Evolutionary conservation across 2,888 invertebrate species (phyloP), one percentile per base, ranked within the genome.

Genomic region (Phengaris alcon): DNA sequence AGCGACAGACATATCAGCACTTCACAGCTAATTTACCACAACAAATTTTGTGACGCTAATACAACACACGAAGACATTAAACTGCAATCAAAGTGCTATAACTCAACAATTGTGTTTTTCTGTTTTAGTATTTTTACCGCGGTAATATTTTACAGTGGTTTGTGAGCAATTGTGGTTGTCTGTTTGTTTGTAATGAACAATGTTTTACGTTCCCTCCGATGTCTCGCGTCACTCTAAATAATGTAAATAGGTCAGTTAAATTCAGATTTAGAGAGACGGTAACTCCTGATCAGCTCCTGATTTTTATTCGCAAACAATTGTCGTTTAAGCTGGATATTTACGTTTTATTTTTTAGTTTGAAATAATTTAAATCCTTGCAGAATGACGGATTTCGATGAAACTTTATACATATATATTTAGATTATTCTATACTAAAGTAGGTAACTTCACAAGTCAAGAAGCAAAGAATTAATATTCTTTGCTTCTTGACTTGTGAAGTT

Each of bases 141-240:
- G 64, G 64, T 44, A 64, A 35, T 64, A 64, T 35, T 64, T 64
- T 35, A 64, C 64, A 8, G 6, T 35, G 35, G 35, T 64, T 35
- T 22, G 44, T 64, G 64, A 64, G 13, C 64, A 6, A 13, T 64
- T 64, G 13, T 64, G 35, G 64, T 9, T 64, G 64, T 64, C 64
- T 44, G 13, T 64, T 44, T 64, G 35, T 64, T 64, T 64, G 64
- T 64, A 69, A 48, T 69, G 48, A 69, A 69, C n/a, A 69, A 69
- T 48, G 69, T 69, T 48, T 69, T 69, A 69, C 64, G 64, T 64
- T 44, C 35, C 10, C 12, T 64, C 64, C 35, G 64, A 64, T 64
- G 64, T 44, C 64, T 64, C 64, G 35, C 64, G 64, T 64, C 64
- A 64, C 64, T 64, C 35, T 44, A 35, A 44, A 64, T 44, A 64